A percentile compares a stretch with the other conserved stretches of the same genome.
Conservation (phyloP, 1,140 invertebrate species). For the Dufourea novaeangliae region DNA sequence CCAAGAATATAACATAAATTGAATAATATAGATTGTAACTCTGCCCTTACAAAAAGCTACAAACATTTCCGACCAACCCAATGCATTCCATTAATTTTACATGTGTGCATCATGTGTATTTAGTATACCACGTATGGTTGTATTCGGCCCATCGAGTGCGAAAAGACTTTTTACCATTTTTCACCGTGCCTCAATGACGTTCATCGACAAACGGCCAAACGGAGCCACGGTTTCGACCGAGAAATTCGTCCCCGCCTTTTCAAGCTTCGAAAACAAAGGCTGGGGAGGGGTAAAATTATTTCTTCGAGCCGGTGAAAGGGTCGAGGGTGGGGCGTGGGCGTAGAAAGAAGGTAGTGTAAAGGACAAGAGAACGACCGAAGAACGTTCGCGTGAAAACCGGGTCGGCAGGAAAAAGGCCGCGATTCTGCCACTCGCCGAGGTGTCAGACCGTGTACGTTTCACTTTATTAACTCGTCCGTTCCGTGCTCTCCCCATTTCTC, state of each 20-base stretch:
- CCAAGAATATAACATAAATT: too few relatives aligned
- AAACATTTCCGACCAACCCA: too few relatives aligned
- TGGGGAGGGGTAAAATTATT: slow-evolving; percentile 23
- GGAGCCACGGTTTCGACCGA: neutral
- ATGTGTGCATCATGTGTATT: too few relatives aligned
- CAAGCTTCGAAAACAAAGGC: neutral
- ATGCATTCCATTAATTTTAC: too few relatives aligned
- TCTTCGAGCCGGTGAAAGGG: neutral
- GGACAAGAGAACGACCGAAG: slow-evolving; percentile 2
- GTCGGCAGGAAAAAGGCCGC: slow-evolving; percentile 36
- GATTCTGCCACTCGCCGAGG: slow-evolving; percentile 1
- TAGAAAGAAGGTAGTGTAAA: neutral
- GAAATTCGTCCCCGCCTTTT: neutral
- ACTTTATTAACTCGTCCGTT: slow-evolving; percentile 42
- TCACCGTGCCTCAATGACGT: neutral
- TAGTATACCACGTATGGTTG: too few relatives aligned
- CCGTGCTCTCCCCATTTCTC: neutral
- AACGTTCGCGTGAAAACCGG: slow-evolving; percentile 20
- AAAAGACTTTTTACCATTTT: too few relatives aligned
- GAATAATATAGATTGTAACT: too few relatives aligned
- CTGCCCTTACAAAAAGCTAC: too few relatives aligned
- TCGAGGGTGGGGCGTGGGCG: too few relatives aligned
- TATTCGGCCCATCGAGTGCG: too few relatives aligned
- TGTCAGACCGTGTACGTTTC: slow-evolving; percentile 40
- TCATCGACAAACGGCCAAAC: neutral